phyloP scores from a whole-genome alignment of 2,113 vertebrate genomes.

The Formicarius rufipectus region DNA sequence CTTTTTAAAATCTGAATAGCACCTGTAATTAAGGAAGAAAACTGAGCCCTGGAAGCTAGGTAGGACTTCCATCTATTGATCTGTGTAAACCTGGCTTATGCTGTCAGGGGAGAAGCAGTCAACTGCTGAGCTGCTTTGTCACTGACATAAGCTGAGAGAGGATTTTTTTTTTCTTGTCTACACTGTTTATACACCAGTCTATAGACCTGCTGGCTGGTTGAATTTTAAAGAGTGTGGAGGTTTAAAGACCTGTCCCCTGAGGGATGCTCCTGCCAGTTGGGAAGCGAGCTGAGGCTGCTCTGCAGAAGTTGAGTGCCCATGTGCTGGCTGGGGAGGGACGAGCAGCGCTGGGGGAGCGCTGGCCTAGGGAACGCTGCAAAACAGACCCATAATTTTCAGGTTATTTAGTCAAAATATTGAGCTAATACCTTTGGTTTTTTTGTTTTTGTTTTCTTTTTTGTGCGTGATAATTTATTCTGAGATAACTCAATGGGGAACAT shows the following conservation, averaged over 20 bases:
- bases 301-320: constrained; percentile 37
- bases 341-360: background rate
- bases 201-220: constrained; percentile 95
- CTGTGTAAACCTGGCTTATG: constrained; percentile 77
- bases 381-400: background rate
- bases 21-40: constrained; percentile 77
- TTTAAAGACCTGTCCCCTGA: constrained; percentile 91
- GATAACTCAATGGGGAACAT: background rate
- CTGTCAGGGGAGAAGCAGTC: constrained; percentile 84
- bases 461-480: background rate
- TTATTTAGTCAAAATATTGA: constrained; percentile 45
- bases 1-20: constrained; percentile 48
- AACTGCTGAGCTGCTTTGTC: constrained; percentile 83
- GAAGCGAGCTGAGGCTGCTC: constrained; percentile 81
- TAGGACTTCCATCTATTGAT: constrained; percentile 83
- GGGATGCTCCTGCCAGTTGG: constrained; percentile 88
- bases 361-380: constrained; percentile 15
- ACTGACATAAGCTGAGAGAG: constrained; percentile 78
- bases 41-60: constrained; percentile 67
- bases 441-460: constrained; percentile 22
- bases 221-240: constrained; percentile 96
- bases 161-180: constrained; percentile 64
- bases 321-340: background rate
- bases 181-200: constrained; percentile 83
- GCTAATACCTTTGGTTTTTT: background rate